Evolutionary conservation across 1,140 invertebrate genomes (phyloP).

Genomic region (Zaprionus capensis): DNA sequence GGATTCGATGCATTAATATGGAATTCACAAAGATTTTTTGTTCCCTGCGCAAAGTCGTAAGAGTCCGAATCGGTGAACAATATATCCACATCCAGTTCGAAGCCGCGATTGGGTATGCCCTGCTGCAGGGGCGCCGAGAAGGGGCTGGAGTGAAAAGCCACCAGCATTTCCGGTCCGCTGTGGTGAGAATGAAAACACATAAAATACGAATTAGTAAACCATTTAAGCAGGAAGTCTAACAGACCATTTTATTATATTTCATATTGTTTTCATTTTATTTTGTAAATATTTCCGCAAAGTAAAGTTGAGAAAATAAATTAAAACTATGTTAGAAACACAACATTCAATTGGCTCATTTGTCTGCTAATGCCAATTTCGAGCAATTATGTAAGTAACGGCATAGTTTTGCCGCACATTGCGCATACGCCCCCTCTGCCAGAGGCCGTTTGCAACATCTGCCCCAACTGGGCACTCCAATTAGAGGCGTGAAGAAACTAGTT

Average conservation of each 20-base stretch:
- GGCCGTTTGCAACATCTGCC: neutral
- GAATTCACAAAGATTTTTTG: conserved; percentile 88
- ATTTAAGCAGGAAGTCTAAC: neutral
- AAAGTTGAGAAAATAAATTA: neutral
- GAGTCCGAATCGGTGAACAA: conserved; percentile 93
- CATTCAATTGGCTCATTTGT: neutral
- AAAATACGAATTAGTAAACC: conserved; percentile 2
- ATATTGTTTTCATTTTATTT: neutral
- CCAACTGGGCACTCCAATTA: conserved; percentile 64
- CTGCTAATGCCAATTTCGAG: conserved; percentile 18
- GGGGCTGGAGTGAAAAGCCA: conserved; percentile 92
- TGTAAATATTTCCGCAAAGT: neutral
- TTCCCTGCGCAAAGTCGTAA: conserved; percentile 88
- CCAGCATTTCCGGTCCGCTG: conserved; percentile 92
- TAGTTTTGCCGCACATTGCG: conserved; percentile 49
- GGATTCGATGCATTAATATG: conserved; percentile 88
- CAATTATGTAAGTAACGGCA: conserved; percentile 11
- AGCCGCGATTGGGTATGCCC: conserved; percentile 88
- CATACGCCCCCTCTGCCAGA: conserved; percentile 32
- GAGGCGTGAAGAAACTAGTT: conserved; percentile 71
- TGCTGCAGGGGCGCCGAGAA: conserved; percentile 89
- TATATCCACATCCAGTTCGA: conserved; percentile 94
- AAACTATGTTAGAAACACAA: neutral
- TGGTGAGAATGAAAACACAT: conserved; percentile 17
- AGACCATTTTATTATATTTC: neutral